A percentile compares a stretch with the other conserved stretches of the same genome.
Conservation (phyloP, 2,797 vertebrate species). For the Peromyscus aztecus region DNA sequence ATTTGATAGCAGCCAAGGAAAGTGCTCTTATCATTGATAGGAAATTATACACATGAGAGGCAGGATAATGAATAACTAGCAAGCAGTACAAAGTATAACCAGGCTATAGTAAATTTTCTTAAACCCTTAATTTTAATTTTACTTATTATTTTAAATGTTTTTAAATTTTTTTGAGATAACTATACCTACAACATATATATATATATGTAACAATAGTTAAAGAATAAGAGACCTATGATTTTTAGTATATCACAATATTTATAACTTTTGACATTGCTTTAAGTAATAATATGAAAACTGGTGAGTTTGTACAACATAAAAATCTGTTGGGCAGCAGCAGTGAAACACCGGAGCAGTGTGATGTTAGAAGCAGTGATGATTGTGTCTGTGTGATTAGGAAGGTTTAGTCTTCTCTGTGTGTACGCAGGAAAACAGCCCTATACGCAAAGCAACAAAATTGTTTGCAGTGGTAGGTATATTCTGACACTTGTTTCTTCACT, state of each 20-base stretch:
- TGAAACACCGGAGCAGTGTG: background rate
- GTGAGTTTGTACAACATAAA: background rate
- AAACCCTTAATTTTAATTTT: constrained; percentile 19
- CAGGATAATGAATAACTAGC: constrained; percentile 26
- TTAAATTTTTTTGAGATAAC: background rate
- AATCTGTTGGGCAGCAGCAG: background rate
- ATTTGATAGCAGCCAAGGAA: constrained; percentile 7
- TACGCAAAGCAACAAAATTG: background rate
- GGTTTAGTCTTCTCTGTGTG: background rate
- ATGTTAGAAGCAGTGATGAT: background rate
- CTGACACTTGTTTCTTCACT: background rate
- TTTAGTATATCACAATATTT: constrained; percentile 25
- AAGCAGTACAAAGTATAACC: constrained; percentile 16
- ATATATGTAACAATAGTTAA: too few relatives aligned
- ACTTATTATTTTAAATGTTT: background rate
- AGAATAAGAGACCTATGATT: background rate
- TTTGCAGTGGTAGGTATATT: background rate
- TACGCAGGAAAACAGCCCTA: background rate
- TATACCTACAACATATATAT: too few relatives aligned
- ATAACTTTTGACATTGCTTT: background rate
- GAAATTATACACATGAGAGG: constrained; percentile 31
- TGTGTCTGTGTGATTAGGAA: background rate
- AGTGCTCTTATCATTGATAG: constrained; percentile 2
- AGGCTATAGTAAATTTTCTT: background rate
- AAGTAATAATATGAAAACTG: background rate